Evolutionary conservation across 2,113 vertebrate genomes (phyloP).

Genomic region (Ciconia boyciana): DNA sequence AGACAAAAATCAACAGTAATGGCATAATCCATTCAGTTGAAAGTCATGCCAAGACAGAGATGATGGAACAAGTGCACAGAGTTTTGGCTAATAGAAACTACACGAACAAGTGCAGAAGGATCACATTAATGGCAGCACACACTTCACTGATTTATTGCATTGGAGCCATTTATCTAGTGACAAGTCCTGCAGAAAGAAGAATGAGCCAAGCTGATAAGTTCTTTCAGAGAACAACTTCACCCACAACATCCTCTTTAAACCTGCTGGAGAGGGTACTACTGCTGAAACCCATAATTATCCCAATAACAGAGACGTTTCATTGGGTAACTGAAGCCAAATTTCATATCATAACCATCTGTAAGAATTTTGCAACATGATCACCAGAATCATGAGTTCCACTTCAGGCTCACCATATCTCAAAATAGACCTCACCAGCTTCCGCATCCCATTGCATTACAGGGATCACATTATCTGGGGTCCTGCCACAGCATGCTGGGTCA

Average conservation of each 20-base stretch:
- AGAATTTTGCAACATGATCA: conserved; percentile 18
- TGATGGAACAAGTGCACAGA: neutral
- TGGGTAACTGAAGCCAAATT: neutral
- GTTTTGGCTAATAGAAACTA: neutral
- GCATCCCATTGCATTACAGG: neutral
- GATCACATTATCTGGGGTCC: neutral
- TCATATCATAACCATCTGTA: neutral
- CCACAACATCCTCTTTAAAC: neutral
- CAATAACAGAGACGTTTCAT: neutral
- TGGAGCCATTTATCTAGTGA: neutral
- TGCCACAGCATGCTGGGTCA: neutral
- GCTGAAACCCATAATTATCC: neutral
- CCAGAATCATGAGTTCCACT: neutral
- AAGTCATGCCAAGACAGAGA: neutral
- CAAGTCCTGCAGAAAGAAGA: neutral
- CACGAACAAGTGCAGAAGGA: neutral
- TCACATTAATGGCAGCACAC: neutral
- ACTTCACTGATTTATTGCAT: neutral
- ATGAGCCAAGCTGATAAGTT: neutral
- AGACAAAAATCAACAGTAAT: neutral
- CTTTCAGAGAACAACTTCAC: neutral
- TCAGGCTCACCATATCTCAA: neutral
- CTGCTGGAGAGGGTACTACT: neutral
- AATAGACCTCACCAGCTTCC: conserved; percentile 18
- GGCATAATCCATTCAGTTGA: neutral